Evolutionary conservation across 2,888 invertebrate species (phyloP).

Genomic region (Orchesella flavescens): DNA sequence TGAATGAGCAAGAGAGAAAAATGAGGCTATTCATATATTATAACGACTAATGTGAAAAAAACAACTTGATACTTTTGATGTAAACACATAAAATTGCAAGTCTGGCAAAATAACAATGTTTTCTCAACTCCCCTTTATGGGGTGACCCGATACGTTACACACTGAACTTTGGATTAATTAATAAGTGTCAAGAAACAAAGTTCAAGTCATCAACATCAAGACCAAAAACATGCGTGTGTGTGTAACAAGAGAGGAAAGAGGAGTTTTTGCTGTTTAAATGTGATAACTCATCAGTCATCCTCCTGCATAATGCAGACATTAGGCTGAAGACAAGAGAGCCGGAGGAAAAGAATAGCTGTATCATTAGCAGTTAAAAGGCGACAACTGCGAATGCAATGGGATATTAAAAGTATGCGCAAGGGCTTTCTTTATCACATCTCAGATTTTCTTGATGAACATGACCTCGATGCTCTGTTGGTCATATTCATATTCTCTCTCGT

Average conservation of each 20-base stretch:
- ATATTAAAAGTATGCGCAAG: no score
- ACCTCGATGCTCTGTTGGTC: slow-evolving; percentile 21
- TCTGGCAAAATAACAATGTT: not conserved
- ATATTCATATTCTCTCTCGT: slow-evolving; percentile 7
- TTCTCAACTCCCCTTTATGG: not conserved
- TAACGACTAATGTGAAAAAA: no score
- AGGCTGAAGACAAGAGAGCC: no score
- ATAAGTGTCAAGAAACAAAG: slow-evolving; percentile 28
- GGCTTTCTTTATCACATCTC: no score
- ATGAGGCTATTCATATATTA: no score
- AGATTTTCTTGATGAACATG: slow-evolving; percentile 18
- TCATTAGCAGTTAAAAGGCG: no score
- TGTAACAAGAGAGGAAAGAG: not conserved
- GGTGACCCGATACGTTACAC: no score
- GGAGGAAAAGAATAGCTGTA: no score
- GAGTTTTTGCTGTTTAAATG: not conserved
- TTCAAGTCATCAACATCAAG: slow-evolving; percentile 5
- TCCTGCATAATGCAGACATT: not conserved
- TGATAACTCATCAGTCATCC: slow-evolving; percentile 23
- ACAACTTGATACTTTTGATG: no score
- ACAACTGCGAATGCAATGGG: no score
- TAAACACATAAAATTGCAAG: no score
- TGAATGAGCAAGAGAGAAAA: no score
- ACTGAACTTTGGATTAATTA: slow-evolving; percentile 12
- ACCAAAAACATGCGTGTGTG: not conserved